A percentile compares a stretch with the other conserved stretches of the same genome.
phyloP scores from a whole-genome alignment of 2,888 invertebrate genomes.

The Digitonthophagus gazella region DNA sequence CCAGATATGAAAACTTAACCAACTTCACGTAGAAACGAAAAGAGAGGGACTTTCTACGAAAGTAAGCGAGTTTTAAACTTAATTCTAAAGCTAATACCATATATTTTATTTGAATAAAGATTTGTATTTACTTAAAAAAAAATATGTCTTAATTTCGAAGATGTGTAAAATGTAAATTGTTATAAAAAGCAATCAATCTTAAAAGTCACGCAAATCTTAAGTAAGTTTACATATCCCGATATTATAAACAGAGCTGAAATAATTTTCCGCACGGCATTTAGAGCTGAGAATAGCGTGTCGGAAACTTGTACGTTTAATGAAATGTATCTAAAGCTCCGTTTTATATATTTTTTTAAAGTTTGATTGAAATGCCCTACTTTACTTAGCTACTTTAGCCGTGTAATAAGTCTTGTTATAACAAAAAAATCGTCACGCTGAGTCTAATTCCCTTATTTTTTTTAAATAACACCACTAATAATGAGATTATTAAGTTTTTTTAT shows the following conservation, averaged over 20 bases:
- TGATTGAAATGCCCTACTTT: not conserved
- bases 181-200: conserved; percentile 31
- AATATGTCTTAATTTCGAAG: not conserved
- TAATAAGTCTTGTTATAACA: too few relatives aligned
- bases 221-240: conserved; percentile 26
- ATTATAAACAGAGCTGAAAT: conserved; percentile 29
- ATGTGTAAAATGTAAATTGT: not conserved
- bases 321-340: conserved; percentile 33
- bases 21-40: not conserved
- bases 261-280: conserved; percentile 37
- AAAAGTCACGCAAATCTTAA: conserved; percentile 36
- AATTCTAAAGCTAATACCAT: not conserved
- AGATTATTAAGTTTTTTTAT: too few relatives aligned
- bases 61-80: not conserved
- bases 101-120: not conserved
- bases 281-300: conserved; percentile 32
- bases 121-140: not conserved
- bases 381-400: too few relatives aligned
- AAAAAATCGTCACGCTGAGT: too few relatives aligned
- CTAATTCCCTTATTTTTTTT: too few relatives aligned
- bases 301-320: conserved; percentile 35
- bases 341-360: too few relatives aligned
- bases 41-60: too few relatives aligned
- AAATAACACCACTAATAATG: too few relatives aligned
- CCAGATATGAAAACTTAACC: not conserved